Base-by-base conservation (phyloP, 2,888 invertebrate genomes). In the Meta bourneti region DNA sequence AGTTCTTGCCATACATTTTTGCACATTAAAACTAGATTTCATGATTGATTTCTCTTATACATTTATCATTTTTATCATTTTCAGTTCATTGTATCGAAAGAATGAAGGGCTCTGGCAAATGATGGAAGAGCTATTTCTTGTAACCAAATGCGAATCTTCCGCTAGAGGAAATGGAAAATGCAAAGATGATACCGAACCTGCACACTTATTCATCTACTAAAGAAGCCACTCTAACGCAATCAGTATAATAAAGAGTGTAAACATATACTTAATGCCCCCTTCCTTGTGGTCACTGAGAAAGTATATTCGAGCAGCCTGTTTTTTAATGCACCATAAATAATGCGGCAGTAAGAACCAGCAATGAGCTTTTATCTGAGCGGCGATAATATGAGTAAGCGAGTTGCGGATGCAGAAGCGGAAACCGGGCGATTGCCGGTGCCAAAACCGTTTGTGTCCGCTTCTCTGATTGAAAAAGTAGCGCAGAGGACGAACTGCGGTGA, bases 371-470 rank as follows among this genome's bases (percentile, higher is more conserved):
- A 90, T 90, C 90, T 81, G 48, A 49, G 49, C 69, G 77, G 69
- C 69, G 90, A 90, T 90, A 79, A 74, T 70, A 89, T 82, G 89
- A 82, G 69, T 89, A 89, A 89, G 75, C 20, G 86, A 83, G 71
- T 54, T 19, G 75, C 91, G 91, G 91, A 91, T 91, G 69, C 20
- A n/a, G 82, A 91, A 70, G 48, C 91, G 91, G 91, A 91, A 87
- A 87, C 77, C 49, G 70, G 34, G 49, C 61, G 51, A 61, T 78
- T 84, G 71, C 72, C 69, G 34, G 34, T 34, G 34, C 34, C 34
- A 34, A n/a, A 69, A 69, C 80, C 80, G 72, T 80, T 79, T 20
- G 52, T 87, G 74, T 84, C 74, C 74, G 84, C 61, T 61, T 75
- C 54, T 75, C 52, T 84, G 48, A 19, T 72, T 49, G 51, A 82